phyloP scores from a whole-genome alignment of 2,888 invertebrate species.

The Acleris emargana region DNA sequence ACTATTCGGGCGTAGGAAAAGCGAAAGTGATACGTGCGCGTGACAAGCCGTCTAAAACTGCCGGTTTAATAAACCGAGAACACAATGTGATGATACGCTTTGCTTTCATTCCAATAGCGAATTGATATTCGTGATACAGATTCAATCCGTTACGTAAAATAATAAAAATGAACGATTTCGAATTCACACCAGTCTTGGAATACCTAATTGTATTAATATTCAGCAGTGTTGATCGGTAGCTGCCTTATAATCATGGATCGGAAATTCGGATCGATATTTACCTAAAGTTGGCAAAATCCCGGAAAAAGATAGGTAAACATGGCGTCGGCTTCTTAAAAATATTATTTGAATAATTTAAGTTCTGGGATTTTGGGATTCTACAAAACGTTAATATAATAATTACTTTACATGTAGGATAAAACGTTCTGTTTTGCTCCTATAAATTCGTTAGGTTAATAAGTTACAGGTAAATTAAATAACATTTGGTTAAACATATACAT shows the following conservation, averaged over 20 bases:
- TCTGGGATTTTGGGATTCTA: no score
- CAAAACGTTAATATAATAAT: no score
- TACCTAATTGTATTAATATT: conserved; percentile 31
- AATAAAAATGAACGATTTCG: conserved; percentile 23
- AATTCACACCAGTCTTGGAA: conserved; percentile 19
- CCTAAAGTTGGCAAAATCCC: no score
- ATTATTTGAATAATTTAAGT: no score
- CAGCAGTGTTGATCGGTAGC: conserved; percentile 18
- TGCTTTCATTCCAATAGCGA: conserved; percentile 40
- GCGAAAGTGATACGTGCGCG: conserved; percentile 64
- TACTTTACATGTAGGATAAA: no score
- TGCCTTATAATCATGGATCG: background rate
- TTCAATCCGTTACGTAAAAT: conserved; percentile 47
- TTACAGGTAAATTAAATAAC: no score
- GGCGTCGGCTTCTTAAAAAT: no score
- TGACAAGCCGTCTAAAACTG: conserved; percentile 57
- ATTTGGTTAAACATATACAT: no score
- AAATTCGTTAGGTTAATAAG: no score
- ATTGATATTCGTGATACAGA: conserved; percentile 45
- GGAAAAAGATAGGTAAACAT: no score
- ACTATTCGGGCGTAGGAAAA: conserved; percentile 58
- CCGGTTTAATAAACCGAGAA: conserved; percentile 44
- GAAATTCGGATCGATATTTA: no score
- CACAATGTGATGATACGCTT: conserved; percentile 43
- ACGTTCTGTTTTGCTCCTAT: no score